Conservation (phyloP, 2,113 vertebrate genomes). For the Tupaia chinensis region DNA sequence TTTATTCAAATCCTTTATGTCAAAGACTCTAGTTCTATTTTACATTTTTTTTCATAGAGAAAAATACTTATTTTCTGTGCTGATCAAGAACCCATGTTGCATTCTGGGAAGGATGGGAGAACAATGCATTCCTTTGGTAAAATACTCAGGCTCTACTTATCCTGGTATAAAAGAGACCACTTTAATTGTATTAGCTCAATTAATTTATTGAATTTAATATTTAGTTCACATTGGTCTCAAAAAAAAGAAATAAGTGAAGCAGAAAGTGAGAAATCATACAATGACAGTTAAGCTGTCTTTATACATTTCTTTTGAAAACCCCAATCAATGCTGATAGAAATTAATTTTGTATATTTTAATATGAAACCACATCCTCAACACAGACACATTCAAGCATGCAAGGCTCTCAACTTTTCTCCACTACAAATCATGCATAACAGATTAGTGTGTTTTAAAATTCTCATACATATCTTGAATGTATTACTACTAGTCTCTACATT, state of each 20-base stretch:
- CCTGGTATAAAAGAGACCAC: not conserved
- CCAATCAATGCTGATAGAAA: not conserved
- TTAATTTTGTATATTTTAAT: not conserved
- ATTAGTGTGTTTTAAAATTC: not conserved
- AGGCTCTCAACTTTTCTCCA: not conserved
- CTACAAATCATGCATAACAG: slow-evolving; percentile 8
- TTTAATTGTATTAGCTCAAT: not conserved
- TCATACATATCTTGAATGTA: not conserved
- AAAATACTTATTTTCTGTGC: not conserved
- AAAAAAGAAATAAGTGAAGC: slow-evolving; percentile 10
- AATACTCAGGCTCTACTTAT: not conserved
- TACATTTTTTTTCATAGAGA: not conserved
- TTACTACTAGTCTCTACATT: not conserved
- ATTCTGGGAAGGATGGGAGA: not conserved
- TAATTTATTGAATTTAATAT: not conserved
- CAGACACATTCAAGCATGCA: not conserved
- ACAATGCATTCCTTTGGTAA: not conserved
- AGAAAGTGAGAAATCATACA: not conserved
- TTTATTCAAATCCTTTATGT: not conserved
- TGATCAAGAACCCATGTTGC: not conserved
- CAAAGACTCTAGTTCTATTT: not conserved
- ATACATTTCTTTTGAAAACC: slow-evolving; percentile 1
- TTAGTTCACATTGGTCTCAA: not conserved
- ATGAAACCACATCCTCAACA: not conserved
- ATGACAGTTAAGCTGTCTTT: not conserved